A percentile compares a stretch with the other conserved stretches of the same genome.
These are phyloP conservation scores for Aphis gossypii DNA, from an alignment of 1,140 invertebrate species.

Conservation along the genomic window DNA sequence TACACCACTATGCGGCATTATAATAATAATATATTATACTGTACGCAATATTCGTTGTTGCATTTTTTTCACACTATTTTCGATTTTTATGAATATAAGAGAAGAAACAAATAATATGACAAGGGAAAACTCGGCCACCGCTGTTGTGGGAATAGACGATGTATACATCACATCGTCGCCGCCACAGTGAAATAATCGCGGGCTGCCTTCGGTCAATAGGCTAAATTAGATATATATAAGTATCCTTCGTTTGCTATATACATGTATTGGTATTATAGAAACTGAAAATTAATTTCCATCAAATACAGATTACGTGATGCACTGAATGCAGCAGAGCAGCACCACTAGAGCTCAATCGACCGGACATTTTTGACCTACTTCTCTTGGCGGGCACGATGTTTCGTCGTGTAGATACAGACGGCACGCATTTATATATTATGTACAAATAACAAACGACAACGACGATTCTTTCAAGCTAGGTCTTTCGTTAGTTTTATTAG, in stretches of 20 bases:
- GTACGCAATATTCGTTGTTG: background rate
- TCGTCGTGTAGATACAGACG: conserved; percentile 13
- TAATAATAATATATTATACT: conserved; percentile 8
- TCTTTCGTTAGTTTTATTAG: conserved; percentile 25
- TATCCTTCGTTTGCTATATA: background rate
- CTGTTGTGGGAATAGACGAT: background rate
- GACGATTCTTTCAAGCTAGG: background rate
- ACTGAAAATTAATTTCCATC: conserved; percentile 44
- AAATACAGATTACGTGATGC: conserved; percentile 35
- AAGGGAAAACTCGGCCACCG: background rate
- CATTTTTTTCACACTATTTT: background rate
- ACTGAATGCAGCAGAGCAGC: conserved; percentile 18
- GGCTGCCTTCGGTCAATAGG: background rate
- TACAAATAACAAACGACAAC: conserved; percentile 43
- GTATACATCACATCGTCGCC: too few species aligned
- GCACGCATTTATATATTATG: conserved; percentile 38
- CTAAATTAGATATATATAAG: background rate
- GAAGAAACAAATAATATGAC: background rate
- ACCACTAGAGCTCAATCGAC: conserved; percentile 48
- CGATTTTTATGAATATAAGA: background rate
- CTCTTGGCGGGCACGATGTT: conserved; percentile 50
- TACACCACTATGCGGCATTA: background rate
- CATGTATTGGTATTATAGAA: background rate
- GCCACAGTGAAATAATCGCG: background rate
- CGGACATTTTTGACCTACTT: conserved; percentile 57